Percentiles rank a stretch among this genome's conserved stretches.
Conservation (phyloP, 2,113 vertebrate species). For the Vireo altiloquus region DNA sequence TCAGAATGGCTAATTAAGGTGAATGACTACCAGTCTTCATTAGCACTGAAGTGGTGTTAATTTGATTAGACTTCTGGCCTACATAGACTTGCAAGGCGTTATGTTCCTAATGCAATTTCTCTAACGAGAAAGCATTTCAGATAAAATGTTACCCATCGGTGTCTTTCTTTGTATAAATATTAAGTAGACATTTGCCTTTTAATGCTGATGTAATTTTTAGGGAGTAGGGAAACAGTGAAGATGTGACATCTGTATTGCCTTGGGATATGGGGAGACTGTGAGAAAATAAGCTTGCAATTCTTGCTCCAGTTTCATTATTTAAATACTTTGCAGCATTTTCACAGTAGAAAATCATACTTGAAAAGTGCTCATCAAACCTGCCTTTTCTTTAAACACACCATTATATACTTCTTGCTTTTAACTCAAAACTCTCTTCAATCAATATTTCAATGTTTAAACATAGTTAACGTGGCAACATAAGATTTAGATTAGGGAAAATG, state of each 20-base stretch:
- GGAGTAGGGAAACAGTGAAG: not conserved
- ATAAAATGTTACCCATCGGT: conserved; percentile 1
- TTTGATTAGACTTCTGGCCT: conserved; percentile 64
- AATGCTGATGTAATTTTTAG: conserved; percentile 21
- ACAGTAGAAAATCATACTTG: not conserved
- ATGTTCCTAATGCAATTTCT: conserved; percentile 21
- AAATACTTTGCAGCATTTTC: not conserved
- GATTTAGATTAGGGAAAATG: not conserved
- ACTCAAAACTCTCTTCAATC: not conserved
- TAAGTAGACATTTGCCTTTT: conserved; percentile 55
- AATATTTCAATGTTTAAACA: not conserved
- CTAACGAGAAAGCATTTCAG: conserved; percentile 17
- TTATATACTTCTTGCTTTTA: not conserved
- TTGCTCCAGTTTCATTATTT: conserved; percentile 17
- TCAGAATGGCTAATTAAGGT: conserved; percentile 54
- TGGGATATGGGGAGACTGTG: conserved; percentile 7
- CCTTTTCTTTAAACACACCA: not conserved
- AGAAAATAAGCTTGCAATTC: conserved; percentile 38
- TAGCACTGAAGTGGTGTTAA: conserved; percentile 57
- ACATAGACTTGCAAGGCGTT: conserved; percentile 27
- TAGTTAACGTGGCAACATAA: not conserved
- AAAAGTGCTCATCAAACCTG: not conserved
- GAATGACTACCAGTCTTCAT: conserved; percentile 55
- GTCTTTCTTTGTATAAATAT: conserved; percentile 53
- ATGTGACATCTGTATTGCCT: conserved; percentile 30